Percentiles rank a stretch among this genome's conserved stretches.
phyloP scores from a whole-genome alignment of 1,140 invertebrate species.

The Hermetia illucens region DNA sequence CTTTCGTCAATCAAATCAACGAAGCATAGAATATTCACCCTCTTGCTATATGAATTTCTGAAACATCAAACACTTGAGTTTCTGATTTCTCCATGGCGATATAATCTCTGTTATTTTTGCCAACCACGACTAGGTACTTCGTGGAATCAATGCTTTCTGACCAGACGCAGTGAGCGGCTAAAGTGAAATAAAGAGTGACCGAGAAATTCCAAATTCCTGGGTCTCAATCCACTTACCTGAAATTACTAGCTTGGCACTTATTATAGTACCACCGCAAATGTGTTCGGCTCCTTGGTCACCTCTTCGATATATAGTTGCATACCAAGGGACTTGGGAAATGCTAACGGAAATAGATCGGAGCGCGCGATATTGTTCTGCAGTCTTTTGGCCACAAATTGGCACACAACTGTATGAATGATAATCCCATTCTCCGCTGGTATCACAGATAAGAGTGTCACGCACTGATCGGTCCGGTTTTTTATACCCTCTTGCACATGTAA shows the following conservation, averaged over 20 bases:
- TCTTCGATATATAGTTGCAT: constrained; percentile 32
- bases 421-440: background rate
- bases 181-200: no score
- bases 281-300: constrained; percentile 13
- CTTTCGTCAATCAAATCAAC: no score
- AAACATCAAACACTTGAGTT: constrained; percentile 2
- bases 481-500: background rate
- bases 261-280: constrained; percentile 33
- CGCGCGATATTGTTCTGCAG: background rate
- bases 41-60: constrained; percentile 4
- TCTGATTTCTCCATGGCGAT: background rate
- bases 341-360: constrained; percentile 1
- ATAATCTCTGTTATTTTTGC: constrained; percentile 26
- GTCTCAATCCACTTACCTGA: constrained; percentile 9
- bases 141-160: constrained; percentile 16
- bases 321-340: constrained; percentile 32
- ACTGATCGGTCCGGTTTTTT: background rate
- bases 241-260: constrained; percentile 22
- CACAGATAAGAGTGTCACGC: background rate
- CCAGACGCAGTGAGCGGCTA: constrained; percentile 34
- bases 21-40: constrained; percentile 9
- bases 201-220: no score
- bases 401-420: constrained; percentile 3
- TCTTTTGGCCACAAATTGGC: constrained; percentile 3
- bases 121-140: constrained; percentile 26